These are phyloP conservation scores for Agapornis canus DNA, from an alignment of 2,797 vertebrate species.

Conservation along the genomic window DNA sequence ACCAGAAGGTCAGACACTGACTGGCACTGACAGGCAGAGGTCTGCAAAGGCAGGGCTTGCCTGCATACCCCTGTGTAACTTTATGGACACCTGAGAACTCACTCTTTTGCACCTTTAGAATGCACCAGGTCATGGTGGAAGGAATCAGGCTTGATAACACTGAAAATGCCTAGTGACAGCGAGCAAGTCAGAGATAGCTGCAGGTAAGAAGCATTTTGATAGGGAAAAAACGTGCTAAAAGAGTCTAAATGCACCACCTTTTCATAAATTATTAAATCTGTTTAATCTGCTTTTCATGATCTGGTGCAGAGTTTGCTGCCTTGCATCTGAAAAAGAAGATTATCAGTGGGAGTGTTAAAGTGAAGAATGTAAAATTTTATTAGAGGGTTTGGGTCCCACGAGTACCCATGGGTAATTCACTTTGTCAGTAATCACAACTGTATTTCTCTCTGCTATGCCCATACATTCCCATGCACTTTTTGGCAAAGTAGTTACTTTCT, in stretches of 20 bases:
- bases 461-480: neutral
- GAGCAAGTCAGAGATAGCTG: neutral
- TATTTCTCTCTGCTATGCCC: neutral
- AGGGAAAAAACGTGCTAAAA: neutral
- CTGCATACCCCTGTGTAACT: neutral
- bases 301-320: neutral
- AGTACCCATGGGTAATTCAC: neutral
- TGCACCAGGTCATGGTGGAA: neutral
- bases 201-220: neutral
- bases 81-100: neutral
- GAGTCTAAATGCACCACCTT: neutral
- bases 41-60: neutral
- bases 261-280: neutral
- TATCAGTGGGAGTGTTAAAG: neutral
- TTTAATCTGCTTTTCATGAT: neutral
- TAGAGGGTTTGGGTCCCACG: fast-evolving
- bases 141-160: neutral
- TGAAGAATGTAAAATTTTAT: neutral
- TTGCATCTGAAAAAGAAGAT: neutral
- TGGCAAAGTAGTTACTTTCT: neutral
- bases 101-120: neutral
- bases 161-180: neutral
- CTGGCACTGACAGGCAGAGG: neutral
- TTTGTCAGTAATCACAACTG: neutral
- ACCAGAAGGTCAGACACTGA: conserved; percentile 38